Percentiles rank a stretch among this genome's conserved stretches.
Evolutionary conservation across 2,888 invertebrate genomes (phyloP).

Genomic region (Enchytraeus crypticus): DNA sequence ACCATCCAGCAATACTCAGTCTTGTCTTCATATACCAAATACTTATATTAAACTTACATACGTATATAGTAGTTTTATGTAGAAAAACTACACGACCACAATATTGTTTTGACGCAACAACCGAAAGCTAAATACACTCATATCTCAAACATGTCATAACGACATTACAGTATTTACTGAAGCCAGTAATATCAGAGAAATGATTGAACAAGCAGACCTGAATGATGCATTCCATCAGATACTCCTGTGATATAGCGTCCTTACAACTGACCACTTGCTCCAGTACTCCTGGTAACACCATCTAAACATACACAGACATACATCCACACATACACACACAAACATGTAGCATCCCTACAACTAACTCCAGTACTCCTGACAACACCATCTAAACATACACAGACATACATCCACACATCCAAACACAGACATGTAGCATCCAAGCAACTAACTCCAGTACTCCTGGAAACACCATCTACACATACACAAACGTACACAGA

Average conservation of each 20-base stretch:
- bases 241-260: slow-evolving; percentile 97
- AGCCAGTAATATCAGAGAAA: too few species aligned
- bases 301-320: slow-evolving; percentile 41
- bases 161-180: too few species aligned
- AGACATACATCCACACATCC: not conserved
- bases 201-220: slow-evolving; percentile 57
- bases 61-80: too few species aligned
- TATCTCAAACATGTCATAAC: too few species aligned
- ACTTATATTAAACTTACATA: too few species aligned
- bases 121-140: too few species aligned
- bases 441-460: not conserved
- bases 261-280: slow-evolving; percentile 97
- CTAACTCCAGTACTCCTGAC: not conserved
- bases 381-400: not conserved
- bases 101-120: too few species aligned
- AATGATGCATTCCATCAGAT: slow-evolving; percentile 97
- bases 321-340: not conserved
- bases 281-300: slow-evolving; percentile 87
- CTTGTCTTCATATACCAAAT: too few species aligned
- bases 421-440: not conserved
- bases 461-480: not conserved
- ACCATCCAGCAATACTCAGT: too few species aligned
- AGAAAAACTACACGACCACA: too few species aligned
- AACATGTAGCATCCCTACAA: not conserved
- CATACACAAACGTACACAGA: not conserved